Base-by-base conservation (phyloP, 2,888 invertebrate genomes). In the Alcis repandata region DNA sequence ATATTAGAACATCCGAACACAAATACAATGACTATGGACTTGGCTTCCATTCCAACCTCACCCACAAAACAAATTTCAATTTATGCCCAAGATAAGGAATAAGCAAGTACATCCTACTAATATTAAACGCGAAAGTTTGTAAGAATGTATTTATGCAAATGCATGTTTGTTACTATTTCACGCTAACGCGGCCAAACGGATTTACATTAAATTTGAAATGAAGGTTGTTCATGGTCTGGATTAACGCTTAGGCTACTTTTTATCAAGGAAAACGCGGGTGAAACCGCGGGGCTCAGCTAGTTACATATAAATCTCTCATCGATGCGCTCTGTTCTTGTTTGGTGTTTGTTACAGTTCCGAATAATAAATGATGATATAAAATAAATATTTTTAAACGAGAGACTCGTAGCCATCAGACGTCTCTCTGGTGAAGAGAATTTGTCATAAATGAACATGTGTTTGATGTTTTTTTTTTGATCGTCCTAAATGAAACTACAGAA, bases 281-380 rank as follows among this genome's bases (percentile, higher is more conserved):
- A n/a, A n/a, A n/a, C n/a, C n/a, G n/a, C 71, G 52, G 60, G 53
- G 63, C 67, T 27, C 27, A n/a, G n/a, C n/a, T 15, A n/a, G 69
- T 68, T 72, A 75, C 77, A 74, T 75, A 79, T 78, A 73, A 73
- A 76, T 78, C 74, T 72, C 67, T 76, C 76, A 74, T 57, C 70
- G 60, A 48, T 63, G 51, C 62, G 69, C 36, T 74, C 72, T 74
- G 77, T 51, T 70, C 67, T 74, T 58, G 71, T 67, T 67, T 60
- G 52, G 43, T 48, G 60, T 60, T 61, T 68, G 71, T 72, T 72
- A 74, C 67, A 71, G 62, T 64, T 64, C 51, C 10, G 27, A 17
- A 27, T 27, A 54, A 54, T 51, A 36, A 51, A 51, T 51, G 19
- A 20, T 20, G 36, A 6, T 19, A 65, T 69, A 59, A 73, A 67